Conservation (phyloP, 2,888 invertebrate species). For the Papilio gigon region DNA sequence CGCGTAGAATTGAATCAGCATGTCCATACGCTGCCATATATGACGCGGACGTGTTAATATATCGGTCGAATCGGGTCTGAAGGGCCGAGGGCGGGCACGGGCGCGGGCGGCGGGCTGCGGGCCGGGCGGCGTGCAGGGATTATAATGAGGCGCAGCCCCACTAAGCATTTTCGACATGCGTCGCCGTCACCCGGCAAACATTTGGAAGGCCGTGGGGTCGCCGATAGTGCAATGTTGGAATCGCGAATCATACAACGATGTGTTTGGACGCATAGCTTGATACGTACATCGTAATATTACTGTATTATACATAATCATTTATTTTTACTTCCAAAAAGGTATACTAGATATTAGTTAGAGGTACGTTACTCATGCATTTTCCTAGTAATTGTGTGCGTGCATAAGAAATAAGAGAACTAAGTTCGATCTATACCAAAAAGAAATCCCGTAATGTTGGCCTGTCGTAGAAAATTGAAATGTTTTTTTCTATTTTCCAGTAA, state of each 20-base stretch:
- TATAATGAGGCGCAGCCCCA: slow-evolving; percentile 81
- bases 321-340: no score
- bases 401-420: neutral
- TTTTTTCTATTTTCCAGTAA: no score
- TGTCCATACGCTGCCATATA: slow-evolving; percentile 32
- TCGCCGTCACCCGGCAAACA: slow-evolving; percentile 80
- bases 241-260: slow-evolving; percentile 66
- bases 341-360: no score
- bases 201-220: slow-evolving; percentile 66
- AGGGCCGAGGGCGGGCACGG: slow-evolving; percentile 52
- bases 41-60: slow-evolving; percentile 75
- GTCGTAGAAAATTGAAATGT: no score
- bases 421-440: neutral
- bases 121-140: slow-evolving; percentile 72
- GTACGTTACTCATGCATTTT: no score
- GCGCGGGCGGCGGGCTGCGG: slow-evolving; percentile 59
- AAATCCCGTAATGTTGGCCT: no score
- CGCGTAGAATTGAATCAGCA: slow-evolving; percentile 17
- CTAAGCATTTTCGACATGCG: slow-evolving; percentile 83
- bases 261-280: slow-evolving; percentile 58
- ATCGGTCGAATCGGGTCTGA: slow-evolving; percentile 68
- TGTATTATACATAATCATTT: neutral
- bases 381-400: neutral
- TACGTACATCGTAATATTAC: slow-evolving; percentile 26
- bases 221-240: slow-evolving; percentile 57